Conservation (phyloP, 2,888 invertebrate genomes). For the Eristalis pertinax region DNA sequence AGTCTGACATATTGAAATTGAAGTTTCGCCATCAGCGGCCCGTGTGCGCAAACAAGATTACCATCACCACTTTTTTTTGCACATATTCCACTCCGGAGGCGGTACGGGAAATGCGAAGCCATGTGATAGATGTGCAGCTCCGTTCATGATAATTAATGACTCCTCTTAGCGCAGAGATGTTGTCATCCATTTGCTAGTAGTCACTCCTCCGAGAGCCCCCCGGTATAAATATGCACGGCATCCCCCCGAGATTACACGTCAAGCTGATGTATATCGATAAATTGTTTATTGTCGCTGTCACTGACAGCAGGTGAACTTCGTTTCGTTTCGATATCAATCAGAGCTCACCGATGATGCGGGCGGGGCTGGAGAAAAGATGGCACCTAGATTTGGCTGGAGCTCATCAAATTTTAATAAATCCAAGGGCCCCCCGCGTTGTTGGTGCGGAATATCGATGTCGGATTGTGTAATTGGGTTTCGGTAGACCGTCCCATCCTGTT, state of each 20-base stretch:
- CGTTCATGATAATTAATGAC: slow-evolving; percentile 26
- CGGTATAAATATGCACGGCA: background rate
- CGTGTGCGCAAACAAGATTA: slow-evolving; percentile 20
- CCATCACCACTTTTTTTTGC: background rate
- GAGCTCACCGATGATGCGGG: background rate
- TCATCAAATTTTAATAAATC: slow-evolving; percentile 39
- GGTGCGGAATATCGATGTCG: slow-evolving; percentile 15
- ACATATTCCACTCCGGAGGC: background rate
- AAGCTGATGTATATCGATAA: slow-evolving; percentile 23
- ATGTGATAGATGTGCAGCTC: slow-evolving; percentile 43
- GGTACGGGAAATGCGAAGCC: background rate
- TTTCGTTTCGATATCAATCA: slow-evolving; percentile 32
- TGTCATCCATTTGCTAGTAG: slow-evolving; percentile 21
- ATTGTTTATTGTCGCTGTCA: slow-evolving; percentile 39
- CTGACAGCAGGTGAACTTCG: slow-evolving; percentile 39
- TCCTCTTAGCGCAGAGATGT: slow-evolving; percentile 36
- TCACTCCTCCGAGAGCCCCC: background rate
- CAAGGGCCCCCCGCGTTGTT: background rate
- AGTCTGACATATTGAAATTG: slow-evolving; percentile 38
- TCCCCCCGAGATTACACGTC: background rate
- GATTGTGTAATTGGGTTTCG: slow-evolving; percentile 35
- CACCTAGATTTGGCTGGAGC: background rate
- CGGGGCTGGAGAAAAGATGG: background rate
- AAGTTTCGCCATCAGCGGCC: slow-evolving; percentile 4
- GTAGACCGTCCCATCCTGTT: background rate